phyloP scores from a whole-genome alignment of 2,113 vertebrate genomes.

The Urocolius indicus region DNA sequence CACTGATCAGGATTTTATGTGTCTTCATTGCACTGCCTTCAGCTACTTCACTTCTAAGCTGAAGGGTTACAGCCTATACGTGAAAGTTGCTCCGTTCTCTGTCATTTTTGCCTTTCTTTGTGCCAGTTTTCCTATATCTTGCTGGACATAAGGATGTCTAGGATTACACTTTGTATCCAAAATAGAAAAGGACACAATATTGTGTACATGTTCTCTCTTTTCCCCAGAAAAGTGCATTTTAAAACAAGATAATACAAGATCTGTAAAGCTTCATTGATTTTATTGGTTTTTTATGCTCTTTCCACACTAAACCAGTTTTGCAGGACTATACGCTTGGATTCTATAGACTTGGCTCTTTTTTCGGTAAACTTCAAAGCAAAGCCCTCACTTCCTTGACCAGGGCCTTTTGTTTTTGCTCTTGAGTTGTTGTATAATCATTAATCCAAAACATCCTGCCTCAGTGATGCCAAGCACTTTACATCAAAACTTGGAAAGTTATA shows the following conservation, averaged over 20 bases:
- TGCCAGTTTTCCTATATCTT: background rate
- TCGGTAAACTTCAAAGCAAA: slow-evolving; percentile 31
- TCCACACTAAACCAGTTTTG: background rate
- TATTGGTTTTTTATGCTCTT: background rate
- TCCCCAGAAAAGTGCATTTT: background rate
- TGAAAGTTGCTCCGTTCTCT: background rate
- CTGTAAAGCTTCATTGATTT: slow-evolving; percentile 30
- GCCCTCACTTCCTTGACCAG: background rate
- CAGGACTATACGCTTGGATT: background rate
- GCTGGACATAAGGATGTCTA: background rate
- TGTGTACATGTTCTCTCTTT: background rate
- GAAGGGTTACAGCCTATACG: background rate
- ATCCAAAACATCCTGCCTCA: slow-evolving; percentile 30
- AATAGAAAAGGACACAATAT: background rate
- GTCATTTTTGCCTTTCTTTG: background rate
- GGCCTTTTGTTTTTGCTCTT: slow-evolving; percentile 1
- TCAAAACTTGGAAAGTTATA: background rate
- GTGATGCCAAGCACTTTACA: background rate
- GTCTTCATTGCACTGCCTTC: background rate
- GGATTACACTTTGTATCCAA: background rate
- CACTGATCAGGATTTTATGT: background rate
- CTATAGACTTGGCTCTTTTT: background rate
- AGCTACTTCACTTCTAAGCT: background rate
- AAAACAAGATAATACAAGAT: background rate
- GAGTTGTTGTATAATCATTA: slow-evolving; percentile 11